Evolutionary conservation across 2,113 vertebrate genomes (phyloP), one percentile per base, ranked within the genome.

Genomic region (Bufo bufo): DNA sequence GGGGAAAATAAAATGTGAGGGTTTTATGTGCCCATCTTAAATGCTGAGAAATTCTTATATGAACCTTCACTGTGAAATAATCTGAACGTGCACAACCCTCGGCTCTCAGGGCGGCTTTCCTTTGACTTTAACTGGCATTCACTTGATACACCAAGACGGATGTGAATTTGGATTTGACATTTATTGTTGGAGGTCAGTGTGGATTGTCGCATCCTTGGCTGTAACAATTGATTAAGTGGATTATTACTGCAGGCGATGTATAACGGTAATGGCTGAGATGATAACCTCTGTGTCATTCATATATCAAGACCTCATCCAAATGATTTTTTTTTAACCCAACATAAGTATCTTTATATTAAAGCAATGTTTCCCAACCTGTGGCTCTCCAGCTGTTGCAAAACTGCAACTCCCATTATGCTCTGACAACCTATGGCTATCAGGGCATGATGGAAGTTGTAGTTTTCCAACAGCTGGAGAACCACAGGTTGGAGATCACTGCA

Each of bases 1-100:
- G 93, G 84, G 91, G 80, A 74, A 86, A 74, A 7, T 43, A 20
- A 52, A 52, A 74, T 74, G 43, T 11, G 14, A 71, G 77, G n/a
- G 8, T 43, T 58, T 45, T 61, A 8, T n/a, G 16, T 17, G 59
- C 9, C 9, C 19, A n/a, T 54, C 45, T 2, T 12, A 20, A 61
- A 69, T n/a, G 14, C 71, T 71, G 71, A 6, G 50, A 7, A 49
- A 20, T 10, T 16, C 45, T 75, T 50, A 17, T 17, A 50, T 75
- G 72, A 75, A 75, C 69, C 33, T 45, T 45, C 2, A 47, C 72
- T 75, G 72, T 45, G 43, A 71, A 4, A 20, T 75, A 49, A 75
- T 50, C 16, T 50, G 72, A 50, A 49, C 72, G 20, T 19, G 45
- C 45, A 19, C 16, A 49, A 75, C 7, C n/a, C 45, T 49, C 3